Conservation (phyloP, 2,888 invertebrate genomes). For the Acrobeloides nanus region DNA sequence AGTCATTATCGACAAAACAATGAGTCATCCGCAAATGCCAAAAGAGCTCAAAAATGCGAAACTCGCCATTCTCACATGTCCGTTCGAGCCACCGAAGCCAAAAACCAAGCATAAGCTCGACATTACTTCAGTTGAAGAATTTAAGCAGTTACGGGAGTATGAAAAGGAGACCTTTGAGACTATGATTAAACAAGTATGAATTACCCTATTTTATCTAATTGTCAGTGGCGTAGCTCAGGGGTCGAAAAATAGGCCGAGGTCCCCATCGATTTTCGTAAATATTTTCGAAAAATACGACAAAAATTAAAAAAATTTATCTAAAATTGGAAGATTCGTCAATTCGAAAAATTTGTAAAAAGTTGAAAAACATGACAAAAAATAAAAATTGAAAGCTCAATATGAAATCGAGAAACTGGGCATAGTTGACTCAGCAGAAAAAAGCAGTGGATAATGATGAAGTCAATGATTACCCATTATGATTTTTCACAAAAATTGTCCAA, state of each 20-base stretch:
- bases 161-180: slow-evolving; percentile 86
- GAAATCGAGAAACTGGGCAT: no score
- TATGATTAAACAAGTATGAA: slow-evolving; percentile 75
- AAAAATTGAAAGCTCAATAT: no score
- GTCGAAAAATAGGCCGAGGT: no score
- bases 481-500: no score
- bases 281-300: slow-evolving; percentile 4
- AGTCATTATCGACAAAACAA: slow-evolving; percentile 91
- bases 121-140: slow-evolving; percentile 88
- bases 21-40: slow-evolving; percentile 91
- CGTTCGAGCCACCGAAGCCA: slow-evolving; percentile 99
- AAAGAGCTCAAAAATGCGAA: slow-evolving; percentile 73
- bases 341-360: no score
- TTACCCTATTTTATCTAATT: no score
- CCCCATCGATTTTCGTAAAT: no score
- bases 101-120: slow-evolving; percentile 99
- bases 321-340: slow-evolving; percentile 5
- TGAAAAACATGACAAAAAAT: no score
- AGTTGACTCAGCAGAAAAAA: no score
- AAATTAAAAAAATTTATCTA: slow-evolving; percentile 2
- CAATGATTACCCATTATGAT: no score
- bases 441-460: no score
- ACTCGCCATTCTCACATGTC: slow-evolving; percentile 93
- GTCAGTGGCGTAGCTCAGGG: no score
- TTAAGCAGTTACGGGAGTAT: slow-evolving; percentile 69